Base-by-base conservation (phyloP, 2,113 vertebrate genomes). In the Vulpes ferrilata region DNA sequence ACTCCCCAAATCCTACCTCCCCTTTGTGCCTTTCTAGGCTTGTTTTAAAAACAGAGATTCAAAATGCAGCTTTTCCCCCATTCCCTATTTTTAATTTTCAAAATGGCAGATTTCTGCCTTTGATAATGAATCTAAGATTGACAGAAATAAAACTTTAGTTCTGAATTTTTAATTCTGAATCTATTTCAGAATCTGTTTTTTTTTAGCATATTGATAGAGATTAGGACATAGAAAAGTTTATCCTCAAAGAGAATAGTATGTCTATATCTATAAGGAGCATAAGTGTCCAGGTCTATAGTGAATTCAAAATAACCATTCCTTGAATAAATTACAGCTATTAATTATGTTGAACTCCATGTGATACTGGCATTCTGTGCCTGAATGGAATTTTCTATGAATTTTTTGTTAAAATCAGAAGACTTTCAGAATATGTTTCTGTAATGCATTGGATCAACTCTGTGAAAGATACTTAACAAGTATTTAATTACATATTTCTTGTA, bases 301-400 rank as follows among this genome's bases (percentile, higher is more conserved):
- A 94, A 83, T 84, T 95, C 55, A 48, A 48, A 95, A 65, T 96
- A 91, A 64, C 55, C 3, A n/a, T 80, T 85, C 48, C 43, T 79
- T 89, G 12, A 93, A 30, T 96, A 91, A 96, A 53, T 60, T 82
- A 19, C 38, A 88, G 10, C 60, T 60, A 15, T 87, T 94, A 60
- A 38, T 27, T 17, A 22, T 82, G 30, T 23, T 82, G 30, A 82
- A 82, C 25, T 59, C 51, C 67, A 17, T 32, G 6, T 92, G 59
- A 60, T 88, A 17, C 59, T 88, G 4, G 32, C 55, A 16, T 83
- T 82, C 43, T 55, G 60, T 76, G 38, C 83, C 76, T 88, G 57
- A 79, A 32, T 64, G 85, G n/a, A 88, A 93, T 85, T 85, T 87
- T 78, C 81, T 82, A 13, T 93, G 43, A 96, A 69, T 90, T 71